Evolutionary conservation across 1,140 invertebrate genomes (phyloP).

Genomic region (Dolichoris vasculosae): DNA sequence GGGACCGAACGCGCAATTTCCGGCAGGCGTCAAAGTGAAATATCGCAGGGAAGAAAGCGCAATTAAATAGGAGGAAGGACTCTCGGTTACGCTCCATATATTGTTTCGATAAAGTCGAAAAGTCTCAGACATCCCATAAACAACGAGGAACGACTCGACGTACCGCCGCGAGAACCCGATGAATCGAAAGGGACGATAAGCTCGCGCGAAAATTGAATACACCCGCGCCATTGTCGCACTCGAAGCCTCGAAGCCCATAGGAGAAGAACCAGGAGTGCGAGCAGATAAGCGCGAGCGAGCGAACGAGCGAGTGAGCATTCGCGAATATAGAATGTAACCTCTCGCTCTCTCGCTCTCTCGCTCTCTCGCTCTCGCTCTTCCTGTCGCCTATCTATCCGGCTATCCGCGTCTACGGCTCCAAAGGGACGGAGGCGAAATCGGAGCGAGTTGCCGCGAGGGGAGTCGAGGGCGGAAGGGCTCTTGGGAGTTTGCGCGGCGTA

Average conservation of each 20-base stretch:
- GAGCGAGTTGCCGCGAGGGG: background rate
- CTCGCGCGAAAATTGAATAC: slow-evolving; percentile 53
- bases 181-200: slow-evolving; percentile 54
- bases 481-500: slow-evolving; percentile 50
- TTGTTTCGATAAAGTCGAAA: slow-evolving; percentile 44
- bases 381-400: background rate
- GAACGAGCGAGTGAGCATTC: slow-evolving; percentile 32
- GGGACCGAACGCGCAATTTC: background rate
- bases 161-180: slow-evolving; percentile 50
- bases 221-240: slow-evolving; percentile 42
- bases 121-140: slow-evolving; percentile 35
- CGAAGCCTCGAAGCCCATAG: no score
- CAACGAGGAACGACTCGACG: slow-evolving; percentile 28
- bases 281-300: slow-evolving; percentile 11
- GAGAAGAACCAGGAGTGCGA: slow-evolving; percentile 19
- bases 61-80: background rate
- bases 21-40: background rate
- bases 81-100: background rate
- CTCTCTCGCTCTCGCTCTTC: slow-evolving; percentile 32
- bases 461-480: slow-evolving; percentile 37
- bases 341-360: background rate
- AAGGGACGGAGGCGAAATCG: background rate
- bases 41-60: background rate
- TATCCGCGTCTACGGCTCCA: background rate
- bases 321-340: slow-evolving; percentile 52